These are phyloP conservation scores for Promerops cafer DNA, from an alignment of 2,113 vertebrate species.

Conservation along the genomic window DNA sequence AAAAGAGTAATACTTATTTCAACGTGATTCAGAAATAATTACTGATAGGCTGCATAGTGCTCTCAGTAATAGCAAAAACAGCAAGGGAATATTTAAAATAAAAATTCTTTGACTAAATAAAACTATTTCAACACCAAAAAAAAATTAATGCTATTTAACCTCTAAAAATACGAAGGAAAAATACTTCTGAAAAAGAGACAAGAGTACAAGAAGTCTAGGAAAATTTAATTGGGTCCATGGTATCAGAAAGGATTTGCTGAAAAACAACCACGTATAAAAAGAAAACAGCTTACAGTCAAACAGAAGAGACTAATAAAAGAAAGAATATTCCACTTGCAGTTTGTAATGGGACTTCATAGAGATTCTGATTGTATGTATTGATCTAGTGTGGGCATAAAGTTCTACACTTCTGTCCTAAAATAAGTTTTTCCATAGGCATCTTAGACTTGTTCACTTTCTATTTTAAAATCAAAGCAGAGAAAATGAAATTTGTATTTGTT, in stretches of 20 bases:
- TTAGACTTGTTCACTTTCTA: neutral
- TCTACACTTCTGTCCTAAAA: neutral
- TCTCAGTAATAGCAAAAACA: neutral
- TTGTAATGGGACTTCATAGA: neutral
- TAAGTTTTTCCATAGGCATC: neutral
- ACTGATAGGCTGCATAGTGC: neutral
- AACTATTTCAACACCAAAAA: neutral
- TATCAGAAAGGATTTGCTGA: neutral
- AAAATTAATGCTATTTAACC: neutral
- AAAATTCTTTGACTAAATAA: neutral
- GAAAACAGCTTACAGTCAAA: neutral
- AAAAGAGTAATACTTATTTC: neutral
- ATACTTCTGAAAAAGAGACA: neutral
- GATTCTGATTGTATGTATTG: neutral
- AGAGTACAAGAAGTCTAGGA: neutral
- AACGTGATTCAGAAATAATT: neutral
- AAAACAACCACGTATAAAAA: neutral
- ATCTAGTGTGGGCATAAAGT: neutral
- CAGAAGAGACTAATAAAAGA: neutral
- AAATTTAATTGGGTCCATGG: rapidly evolving
- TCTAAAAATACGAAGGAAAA: neutral
- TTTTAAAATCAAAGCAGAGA: neutral
- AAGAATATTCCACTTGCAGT: neutral
- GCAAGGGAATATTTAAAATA: neutral
- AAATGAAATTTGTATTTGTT: neutral